Base-by-base conservation (phyloP, 2,888 invertebrate species). In the Schrankia costaestrigalis region DNA sequence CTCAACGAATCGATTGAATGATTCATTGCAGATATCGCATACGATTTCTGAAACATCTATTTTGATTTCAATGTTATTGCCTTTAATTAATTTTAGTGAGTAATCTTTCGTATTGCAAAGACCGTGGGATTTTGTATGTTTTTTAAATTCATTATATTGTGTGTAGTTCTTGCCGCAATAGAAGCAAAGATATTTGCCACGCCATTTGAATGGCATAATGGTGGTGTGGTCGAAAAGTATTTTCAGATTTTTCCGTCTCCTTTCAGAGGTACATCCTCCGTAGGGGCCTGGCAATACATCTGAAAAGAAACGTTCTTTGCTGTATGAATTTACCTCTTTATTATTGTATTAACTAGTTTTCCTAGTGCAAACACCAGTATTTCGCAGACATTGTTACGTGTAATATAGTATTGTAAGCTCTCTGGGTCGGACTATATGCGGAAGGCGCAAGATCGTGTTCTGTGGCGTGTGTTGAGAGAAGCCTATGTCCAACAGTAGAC, bases 201-300 rank as follows among this genome's bases (percentile, higher is more conserved):
- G 68, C 85, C 84, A 84, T 69, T 82, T 82, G 61, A 85, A 85
- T 14, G 85, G 85, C 35, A 84, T 57, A 29, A 86, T 63, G 0
- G 80, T 63, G 1, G 84, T 83, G 56, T 76, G 69, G 74, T 83
- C 81, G 75, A 85, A 83, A 36, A 86, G 59, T 33, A 70, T 70
- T 78, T 73, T 71, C 63, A 85, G 67, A 64, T 84, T 86, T 68
- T 74, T 71, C 57, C 82, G 56, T 43, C 82, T 63, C 47, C 64
- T 70, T 63, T 77, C 77, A 56, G 77, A 74, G 45, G 69, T 64
- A 54, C 56, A 54, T 30, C 48, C 62, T 55, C 69, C 73, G 65
- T 66, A 65, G 56, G 66, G 66, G 44, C 63, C 70, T 57, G 72
- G 63, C 37, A 62, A 54, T 26, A 65, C 71, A 84, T 80, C 84